phyloP scores from a whole-genome alignment of 2,888 invertebrate species.

The Macrophya annulata region DNA sequence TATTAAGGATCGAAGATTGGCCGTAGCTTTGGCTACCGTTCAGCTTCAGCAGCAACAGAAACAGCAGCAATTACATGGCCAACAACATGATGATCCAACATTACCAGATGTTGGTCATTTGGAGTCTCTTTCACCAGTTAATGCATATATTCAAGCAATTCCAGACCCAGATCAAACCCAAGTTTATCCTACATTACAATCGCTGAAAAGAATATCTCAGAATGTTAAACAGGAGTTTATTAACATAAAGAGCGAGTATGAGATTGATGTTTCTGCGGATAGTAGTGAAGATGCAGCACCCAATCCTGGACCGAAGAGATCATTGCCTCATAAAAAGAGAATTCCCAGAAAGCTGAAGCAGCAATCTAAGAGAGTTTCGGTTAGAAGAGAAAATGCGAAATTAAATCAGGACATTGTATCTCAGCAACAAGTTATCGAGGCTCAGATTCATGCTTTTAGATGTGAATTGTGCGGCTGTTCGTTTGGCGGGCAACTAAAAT shows the following conservation, averaged over 20 bases:
- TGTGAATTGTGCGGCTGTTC: constrained; percentile 91
- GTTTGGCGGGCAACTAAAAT: constrained; percentile 89
- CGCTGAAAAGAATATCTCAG: constrained; percentile 72
- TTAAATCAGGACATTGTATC: constrained; percentile 64
- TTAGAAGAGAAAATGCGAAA: constrained; percentile 70
- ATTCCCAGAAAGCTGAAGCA: constrained; percentile 89
- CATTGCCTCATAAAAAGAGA: constrained; percentile 92
- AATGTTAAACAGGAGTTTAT: constrained; percentile 75
- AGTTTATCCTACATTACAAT: constrained; percentile 72
- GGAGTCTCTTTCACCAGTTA: constrained; percentile 72
- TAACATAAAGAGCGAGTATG: constrained; percentile 78
- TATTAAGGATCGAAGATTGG: constrained; percentile 82
- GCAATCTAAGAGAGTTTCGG: constrained; percentile 70
- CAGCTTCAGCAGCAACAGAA: constrained; percentile 84
- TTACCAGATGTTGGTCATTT: constrained; percentile 74
- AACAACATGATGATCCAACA: constrained; percentile 72
- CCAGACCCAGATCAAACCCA: constrained; percentile 71
- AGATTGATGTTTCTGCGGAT: constrained; percentile 78
- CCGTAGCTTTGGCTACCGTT: constrained; percentile 84
- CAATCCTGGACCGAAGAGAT: constrained; percentile 82
- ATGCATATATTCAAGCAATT: constrained; percentile 75
- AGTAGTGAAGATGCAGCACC: constrained; percentile 78
- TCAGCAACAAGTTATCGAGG: constrained; percentile 69
- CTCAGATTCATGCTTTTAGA: constrained; percentile 82
- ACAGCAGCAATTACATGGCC: constrained; percentile 77